Evolutionary conservation across 2,113 vertebrate species (phyloP), one percentile per base, ranked within the genome.

Genomic region (Platichthys flesus): DNA sequence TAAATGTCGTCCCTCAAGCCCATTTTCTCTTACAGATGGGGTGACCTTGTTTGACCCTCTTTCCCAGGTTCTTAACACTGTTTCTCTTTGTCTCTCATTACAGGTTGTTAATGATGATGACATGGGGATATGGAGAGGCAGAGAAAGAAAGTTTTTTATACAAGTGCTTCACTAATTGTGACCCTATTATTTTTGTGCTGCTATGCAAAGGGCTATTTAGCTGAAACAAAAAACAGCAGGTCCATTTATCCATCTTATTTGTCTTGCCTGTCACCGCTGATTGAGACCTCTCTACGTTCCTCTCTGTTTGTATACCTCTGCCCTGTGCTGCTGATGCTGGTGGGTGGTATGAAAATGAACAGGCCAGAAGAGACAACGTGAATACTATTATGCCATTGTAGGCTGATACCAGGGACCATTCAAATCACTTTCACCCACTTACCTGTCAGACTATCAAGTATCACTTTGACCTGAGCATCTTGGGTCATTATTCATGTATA

Each of bases 21-120:
- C 52, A 49, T 71, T 69, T 42, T 70, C 84, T 76, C 77, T 54
- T 74, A 70, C 49, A 83, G 79, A 88, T 71, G 73, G 71, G 69
- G 52, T 2, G 54, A 86, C 85, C 88, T 84, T 14, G 0, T 3
- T 62, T 84, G 60, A 85, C 85, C 84, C 76, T 63, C n/a, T 67
- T 57, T 82, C 60, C 57, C 73, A 54, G 18, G 20, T 54, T 10
- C 51, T n/a, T 6, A 61, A 49, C 26, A 71, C 57, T 82, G 60
- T 40, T 62, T 61, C 75, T 83, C 63, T 35, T 59, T 61, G 59
- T 69, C 57, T 83, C 71, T 68, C 71, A 73, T 81, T 66, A 62
- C 70, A 80, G 76, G 83, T 87, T 35, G 57, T 84, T 82, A 64
- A 76, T 93, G 93, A 94, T 93, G 91, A 85, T 63, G 64, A 80